These are phyloP conservation scores for Trachelus tabidus DNA, from an alignment of 2,888 invertebrate genomes.

Conservation along the genomic window DNA sequence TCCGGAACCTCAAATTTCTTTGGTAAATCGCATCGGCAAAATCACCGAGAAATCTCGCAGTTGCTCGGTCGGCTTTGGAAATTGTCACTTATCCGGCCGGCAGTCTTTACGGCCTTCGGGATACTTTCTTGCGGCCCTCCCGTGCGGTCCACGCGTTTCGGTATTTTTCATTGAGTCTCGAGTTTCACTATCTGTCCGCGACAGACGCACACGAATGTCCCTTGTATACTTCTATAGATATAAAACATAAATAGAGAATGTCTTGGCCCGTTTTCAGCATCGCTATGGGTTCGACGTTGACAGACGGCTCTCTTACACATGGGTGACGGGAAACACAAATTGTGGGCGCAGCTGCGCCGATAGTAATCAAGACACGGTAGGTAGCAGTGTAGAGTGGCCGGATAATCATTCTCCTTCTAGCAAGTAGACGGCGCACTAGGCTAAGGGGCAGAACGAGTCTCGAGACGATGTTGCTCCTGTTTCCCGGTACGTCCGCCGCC, in stretches of 20 bases:
- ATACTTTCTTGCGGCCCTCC: too few relatives aligned
- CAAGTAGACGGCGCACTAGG: conserved; percentile 22
- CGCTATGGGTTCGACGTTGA: conserved; percentile 58
- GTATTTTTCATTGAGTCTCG: conserved; percentile 24
- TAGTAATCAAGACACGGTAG: conserved; percentile 62
- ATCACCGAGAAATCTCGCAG: neutral
- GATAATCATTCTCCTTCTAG: conserved; percentile 48
- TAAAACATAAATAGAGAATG: neutral
- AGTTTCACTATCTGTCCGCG: conserved; percentile 27
- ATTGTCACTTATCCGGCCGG: neutral
- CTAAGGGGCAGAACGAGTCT: conserved; percentile 10
- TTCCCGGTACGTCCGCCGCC: neutral
- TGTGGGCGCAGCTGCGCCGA: conserved; percentile 63
- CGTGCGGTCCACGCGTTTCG: neutral
- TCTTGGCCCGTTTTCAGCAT: conserved; percentile 27
- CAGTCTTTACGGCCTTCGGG: neutral
- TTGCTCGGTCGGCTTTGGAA: neutral
- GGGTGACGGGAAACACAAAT: conserved; percentile 54
- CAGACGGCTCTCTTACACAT: conserved; percentile 62
- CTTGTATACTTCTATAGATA: conserved; percentile 9
- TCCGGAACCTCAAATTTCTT: neutral
- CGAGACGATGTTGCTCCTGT: conserved; percentile 29
- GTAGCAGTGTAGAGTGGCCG: conserved; percentile 45
- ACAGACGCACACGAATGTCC: conserved; percentile 11
- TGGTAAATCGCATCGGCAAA: neutral